These are phyloP conservation scores for Drosophila kepulauana DNA, from an alignment of 1,140 invertebrate genomes.

Conservation along the genomic window DNA sequence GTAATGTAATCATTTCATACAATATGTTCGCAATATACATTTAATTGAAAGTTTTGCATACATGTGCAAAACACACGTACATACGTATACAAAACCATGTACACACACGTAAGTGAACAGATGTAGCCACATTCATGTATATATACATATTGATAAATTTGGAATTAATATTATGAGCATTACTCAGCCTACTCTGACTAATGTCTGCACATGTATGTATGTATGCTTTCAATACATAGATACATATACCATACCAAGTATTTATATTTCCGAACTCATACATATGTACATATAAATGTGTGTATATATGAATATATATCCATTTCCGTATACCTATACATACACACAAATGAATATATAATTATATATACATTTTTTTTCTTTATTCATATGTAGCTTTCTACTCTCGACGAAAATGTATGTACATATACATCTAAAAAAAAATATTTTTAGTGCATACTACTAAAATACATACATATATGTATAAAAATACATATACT, in stretches of 20 bases:
- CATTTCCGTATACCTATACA: constrained; percentile 33
- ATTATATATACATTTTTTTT: constrained; percentile 28
- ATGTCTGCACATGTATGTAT: constrained; percentile 38
- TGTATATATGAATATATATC: constrained; percentile 43
- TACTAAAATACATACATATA: constrained; percentile 32
- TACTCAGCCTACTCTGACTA: constrained; percentile 47
- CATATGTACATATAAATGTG: constrained; percentile 31
- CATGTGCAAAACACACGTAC: constrained; percentile 6
- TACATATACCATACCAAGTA: constrained; percentile 47
- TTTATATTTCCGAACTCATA: constrained; percentile 45
- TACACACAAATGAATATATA: constrained; percentile 40
- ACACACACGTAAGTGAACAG: constrained; percentile 6
- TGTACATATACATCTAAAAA: constrained; percentile 40
- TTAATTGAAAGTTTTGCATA: constrained; percentile 15
- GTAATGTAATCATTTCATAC: background rate
- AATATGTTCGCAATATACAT: background rate
- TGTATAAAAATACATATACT: constrained; percentile 47
- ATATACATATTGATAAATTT: constrained; percentile 40
- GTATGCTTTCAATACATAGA: constrained; percentile 38
- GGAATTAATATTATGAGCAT: constrained; percentile 45
- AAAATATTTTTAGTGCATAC: constrained; percentile 52
- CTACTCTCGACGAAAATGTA: constrained; percentile 24
- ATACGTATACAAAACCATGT: constrained; percentile 3
- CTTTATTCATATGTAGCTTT: constrained; percentile 13
- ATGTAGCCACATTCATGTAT: background rate